Percentiles rank a stretch among this genome's conserved stretches.
Conservation (phyloP, 2,888 invertebrate genomes). For the Acrobasis suavella region DNA sequence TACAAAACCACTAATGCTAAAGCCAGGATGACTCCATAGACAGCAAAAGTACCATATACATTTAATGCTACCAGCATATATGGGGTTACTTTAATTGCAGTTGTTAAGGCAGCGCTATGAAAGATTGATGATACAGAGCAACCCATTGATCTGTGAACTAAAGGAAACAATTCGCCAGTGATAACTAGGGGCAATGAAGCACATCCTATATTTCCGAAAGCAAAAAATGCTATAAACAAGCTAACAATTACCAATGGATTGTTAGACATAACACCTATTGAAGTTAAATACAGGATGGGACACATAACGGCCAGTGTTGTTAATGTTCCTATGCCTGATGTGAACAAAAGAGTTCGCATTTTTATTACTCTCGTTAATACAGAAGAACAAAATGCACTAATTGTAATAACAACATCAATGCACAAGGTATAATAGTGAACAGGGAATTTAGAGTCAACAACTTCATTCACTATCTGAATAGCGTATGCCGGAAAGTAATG, state of each 20-base stretch:
- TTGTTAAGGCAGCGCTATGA: conserved; percentile 43
- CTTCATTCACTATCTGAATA: conserved; percentile 41
- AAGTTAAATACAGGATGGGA: conserved; percentile 40
- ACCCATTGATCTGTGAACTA: conserved; percentile 56
- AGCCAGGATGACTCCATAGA: conserved; percentile 36
- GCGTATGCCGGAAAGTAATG: conserved; percentile 51
- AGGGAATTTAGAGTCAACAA: conserved; percentile 39
- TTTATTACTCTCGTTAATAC: conserved; percentile 45
- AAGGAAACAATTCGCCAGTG: conserved; percentile 61
- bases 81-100: conserved; percentile 32
- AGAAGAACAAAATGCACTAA: conserved; percentile 43
- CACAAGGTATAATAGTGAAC: conserved; percentile 44
- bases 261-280: conserved; percentile 39
- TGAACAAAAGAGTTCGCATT: conserved; percentile 40
- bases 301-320: background rate
- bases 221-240: conserved; percentile 52
- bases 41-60: conserved; percentile 44
- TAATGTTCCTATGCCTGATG: conserved; percentile 44
- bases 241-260: conserved; percentile 46
- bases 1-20: conserved; percentile 39
- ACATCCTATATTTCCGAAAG: conserved; percentile 60
- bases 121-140: conserved; percentile 44
- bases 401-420: conserved; percentile 46
- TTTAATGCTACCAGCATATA: conserved; percentile 44
- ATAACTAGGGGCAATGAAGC: conserved; percentile 59